Conservation (phyloP, 2,797 vertebrate species). For the Megaceryle alcyon region DNA sequence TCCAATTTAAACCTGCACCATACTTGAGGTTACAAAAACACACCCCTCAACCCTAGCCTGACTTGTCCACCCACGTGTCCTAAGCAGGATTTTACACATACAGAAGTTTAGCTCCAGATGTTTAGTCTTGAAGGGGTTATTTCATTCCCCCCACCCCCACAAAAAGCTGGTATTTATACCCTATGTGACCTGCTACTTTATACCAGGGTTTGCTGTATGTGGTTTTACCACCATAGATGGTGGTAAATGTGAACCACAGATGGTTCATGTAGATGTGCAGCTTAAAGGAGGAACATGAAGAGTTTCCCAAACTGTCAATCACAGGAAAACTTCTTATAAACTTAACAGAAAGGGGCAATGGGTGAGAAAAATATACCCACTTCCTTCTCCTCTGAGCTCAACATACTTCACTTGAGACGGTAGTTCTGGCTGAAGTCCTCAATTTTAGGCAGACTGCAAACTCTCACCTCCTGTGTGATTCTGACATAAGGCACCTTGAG, state of each 20-base stretch:
- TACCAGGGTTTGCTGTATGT: neutral
- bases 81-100: neutral
- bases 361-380: neutral
- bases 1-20: fast-evolving
- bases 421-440: neutral
- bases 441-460: neutral
- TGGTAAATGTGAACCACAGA: too few relatives aligned
- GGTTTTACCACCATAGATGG: neutral
- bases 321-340: neutral
- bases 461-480: neutral
- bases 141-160: neutral
- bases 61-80: fast-evolving
- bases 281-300: neutral
- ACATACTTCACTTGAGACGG: neutral
- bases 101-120: neutral
- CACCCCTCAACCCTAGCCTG: neutral
- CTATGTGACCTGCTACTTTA: neutral
- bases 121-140: neutral
- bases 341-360: neutral
- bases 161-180: neutral
- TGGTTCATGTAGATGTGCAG: neutral
- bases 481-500: neutral
- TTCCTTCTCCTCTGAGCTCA: neutral
- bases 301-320: neutral
- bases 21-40: neutral